phyloP scores from a whole-genome alignment of 2,888 invertebrate species.

The Chrysolina haemoptera region DNA sequence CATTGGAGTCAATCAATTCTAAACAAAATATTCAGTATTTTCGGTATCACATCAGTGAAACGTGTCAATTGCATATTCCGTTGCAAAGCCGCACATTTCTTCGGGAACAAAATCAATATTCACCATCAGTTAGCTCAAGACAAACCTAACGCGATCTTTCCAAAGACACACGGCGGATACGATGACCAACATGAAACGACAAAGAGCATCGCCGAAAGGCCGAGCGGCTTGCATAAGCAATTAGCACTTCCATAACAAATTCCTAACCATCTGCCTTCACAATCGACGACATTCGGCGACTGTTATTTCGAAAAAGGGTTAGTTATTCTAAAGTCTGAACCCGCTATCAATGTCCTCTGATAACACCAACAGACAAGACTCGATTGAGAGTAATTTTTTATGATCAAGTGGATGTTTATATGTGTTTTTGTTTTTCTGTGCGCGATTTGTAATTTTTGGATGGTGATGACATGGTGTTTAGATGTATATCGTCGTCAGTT shows the following conservation, averaged over 20 bases:
- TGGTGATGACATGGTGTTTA: conserved; percentile 52
- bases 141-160: conserved; percentile 57
- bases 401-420: conserved; percentile 30
- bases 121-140: conserved; percentile 32
- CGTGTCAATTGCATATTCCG: not conserved
- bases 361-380: conserved; percentile 56
- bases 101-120: conserved; percentile 18
- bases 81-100: not conserved
- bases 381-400: conserved; percentile 32
- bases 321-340: too few species aligned
- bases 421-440: conserved; percentile 51
- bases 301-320: conserved; percentile 56
- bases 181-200: conserved; percentile 58
- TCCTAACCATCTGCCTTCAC: conserved; percentile 64
- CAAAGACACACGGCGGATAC: conserved; percentile 58
- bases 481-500: conserved; percentile 54
- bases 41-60: not conserved
- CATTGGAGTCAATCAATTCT: too few species aligned
- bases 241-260: conserved; percentile 69
- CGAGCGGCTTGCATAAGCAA: conserved; percentile 64
- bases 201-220: conserved; percentile 62
- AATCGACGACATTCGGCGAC: conserved; percentile 60
- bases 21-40: too few species aligned
- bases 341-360: conserved; percentile 58
- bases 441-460: conserved; percentile 41